Conservation (phyloP, 1,140 invertebrate genomes). For the Diorhabda elongata region DNA sequence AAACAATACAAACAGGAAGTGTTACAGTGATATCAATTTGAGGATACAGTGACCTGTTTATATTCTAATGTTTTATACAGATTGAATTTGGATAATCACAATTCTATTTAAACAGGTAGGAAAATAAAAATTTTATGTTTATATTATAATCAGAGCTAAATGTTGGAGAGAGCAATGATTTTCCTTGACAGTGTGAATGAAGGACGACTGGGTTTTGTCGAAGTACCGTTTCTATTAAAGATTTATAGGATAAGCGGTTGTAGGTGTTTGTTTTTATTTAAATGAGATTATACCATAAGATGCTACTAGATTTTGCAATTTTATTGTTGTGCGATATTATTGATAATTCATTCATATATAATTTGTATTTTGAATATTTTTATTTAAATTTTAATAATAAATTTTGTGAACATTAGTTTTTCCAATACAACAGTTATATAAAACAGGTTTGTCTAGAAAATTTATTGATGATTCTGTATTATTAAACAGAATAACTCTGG, state of each 20-base stretch:
- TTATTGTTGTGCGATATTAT: background rate
- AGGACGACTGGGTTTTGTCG: constrained; percentile 25
- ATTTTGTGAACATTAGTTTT: no score
- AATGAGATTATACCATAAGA: background rate
- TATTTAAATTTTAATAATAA: no score
- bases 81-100: constrained; percentile 3
- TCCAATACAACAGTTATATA: no score
- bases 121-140: background rate
- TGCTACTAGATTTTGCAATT: background rate
- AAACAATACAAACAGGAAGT: constrained; percentile 2
- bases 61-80: constrained; percentile 5
- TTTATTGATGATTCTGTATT: no score
- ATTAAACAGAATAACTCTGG: no score
- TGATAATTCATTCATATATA: no score
- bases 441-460: no score
- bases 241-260: background rate
- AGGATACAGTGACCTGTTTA: constrained; percentile 22
- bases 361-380: no score
- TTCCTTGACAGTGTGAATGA: constrained; percentile 33
- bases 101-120: background rate
- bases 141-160: no score
- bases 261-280: background rate
- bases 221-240: background rate
- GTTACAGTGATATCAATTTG: background rate
- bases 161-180: constrained; percentile 26